phyloP scores from a whole-genome alignment of 2,888 invertebrate genomes.

The Metallyticus violacea region DNA sequence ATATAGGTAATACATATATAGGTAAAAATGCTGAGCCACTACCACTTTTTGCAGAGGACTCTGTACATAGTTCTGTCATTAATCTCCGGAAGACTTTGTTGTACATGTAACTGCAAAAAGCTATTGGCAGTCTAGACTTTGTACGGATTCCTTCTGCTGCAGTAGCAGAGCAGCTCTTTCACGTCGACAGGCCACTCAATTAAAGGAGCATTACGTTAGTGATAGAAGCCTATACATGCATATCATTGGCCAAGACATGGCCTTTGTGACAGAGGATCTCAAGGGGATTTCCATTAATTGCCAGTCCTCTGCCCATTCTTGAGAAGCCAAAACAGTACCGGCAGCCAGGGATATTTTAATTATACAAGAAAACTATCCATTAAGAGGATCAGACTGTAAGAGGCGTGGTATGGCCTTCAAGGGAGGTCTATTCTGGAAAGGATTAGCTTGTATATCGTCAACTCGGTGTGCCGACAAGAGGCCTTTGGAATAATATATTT shows the following conservation, averaged over 20 bases:
- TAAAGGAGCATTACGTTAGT: not conserved
- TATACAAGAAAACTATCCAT: not conserved
- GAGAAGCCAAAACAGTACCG: not conserved
- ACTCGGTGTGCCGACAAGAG: not conserved
- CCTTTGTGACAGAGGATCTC: not conserved
- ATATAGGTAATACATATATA: too few relatives aligned
- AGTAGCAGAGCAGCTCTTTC: not conserved
- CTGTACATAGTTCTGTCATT: not conserved
- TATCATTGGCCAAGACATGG: not conserved
- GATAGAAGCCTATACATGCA: not conserved
- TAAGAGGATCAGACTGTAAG: not conserved
- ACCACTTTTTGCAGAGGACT: not conserved
- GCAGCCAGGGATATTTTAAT: not conserved
- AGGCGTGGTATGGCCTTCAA: not conserved
- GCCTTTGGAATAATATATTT: not conserved
- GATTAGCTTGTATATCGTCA: not conserved
- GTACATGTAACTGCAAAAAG: too few relatives aligned
- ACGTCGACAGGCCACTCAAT: not conserved
- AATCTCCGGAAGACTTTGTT: not conserved
- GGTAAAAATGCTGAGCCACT: too few relatives aligned
- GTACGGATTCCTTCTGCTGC: not conserved
- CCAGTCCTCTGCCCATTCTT: not conserved
- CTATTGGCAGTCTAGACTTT: not conserved
- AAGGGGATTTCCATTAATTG: not conserved
- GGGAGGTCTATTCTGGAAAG: not conserved